Evolutionary conservation across 2,113 vertebrate genomes (phyloP).

Genomic region (Phrynosoma blainvillii): DNA sequence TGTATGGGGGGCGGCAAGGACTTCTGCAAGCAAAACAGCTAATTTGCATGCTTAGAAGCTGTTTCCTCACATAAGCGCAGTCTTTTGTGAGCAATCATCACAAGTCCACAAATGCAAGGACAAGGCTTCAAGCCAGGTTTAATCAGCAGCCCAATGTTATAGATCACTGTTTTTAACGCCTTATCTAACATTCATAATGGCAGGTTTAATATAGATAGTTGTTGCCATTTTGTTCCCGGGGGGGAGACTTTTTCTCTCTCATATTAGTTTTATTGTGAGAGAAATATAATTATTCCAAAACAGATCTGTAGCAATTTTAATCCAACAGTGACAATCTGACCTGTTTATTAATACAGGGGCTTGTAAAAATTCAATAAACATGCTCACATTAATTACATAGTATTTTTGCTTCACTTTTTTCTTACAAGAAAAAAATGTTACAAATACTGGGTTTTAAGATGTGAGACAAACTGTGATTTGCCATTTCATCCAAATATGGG

Average conservation of each 20-base stretch:
- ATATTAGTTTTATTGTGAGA: not conserved
- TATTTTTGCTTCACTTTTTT: not conserved
- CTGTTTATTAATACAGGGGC: not conserved
- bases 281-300: not conserved
- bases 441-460: not conserved
- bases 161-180: not conserved
- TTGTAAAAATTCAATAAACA: not conserved
- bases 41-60: slow-evolving; percentile 25
- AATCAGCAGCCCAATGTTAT: not conserved
- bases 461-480: not conserved
- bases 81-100: slow-evolving; percentile 8
- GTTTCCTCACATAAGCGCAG: slow-evolving; percentile 20
- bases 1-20: not conserved
- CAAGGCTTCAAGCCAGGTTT: not conserved
- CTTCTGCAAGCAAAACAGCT: slow-evolving; percentile 36
- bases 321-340: not conserved
- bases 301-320: not conserved
- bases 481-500: not conserved
- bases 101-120: not conserved
- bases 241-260: not conserved
- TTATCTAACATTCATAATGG: not conserved
- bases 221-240: not conserved
- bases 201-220: not conserved
- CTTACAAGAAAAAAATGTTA: not conserved
- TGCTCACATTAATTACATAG: not conserved